Evolutionary conservation across 2,797 vertebrate species (phyloP).

Genomic region (Astyanax mexicanus): DNA sequence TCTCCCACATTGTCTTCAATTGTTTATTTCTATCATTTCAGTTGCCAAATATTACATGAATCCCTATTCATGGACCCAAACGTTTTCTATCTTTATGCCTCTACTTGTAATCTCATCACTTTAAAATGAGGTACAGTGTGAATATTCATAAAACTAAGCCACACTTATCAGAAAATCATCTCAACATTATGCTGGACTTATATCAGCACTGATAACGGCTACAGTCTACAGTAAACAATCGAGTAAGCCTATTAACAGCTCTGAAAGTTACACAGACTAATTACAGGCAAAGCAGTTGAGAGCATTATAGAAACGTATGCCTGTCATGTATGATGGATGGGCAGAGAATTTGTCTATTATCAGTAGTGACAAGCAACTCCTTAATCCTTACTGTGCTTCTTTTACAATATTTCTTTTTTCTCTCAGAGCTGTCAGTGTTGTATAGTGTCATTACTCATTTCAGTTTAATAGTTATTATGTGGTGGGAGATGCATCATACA

Average conservation of each 20-base stretch:
- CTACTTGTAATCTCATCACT: neutral
- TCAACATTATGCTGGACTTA: neutral
- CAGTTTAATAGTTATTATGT: neutral
- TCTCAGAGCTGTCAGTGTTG: neutral
- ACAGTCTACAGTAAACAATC: neutral
- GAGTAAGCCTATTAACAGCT: neutral
- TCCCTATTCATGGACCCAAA: too few species aligned
- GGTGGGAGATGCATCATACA: neutral
- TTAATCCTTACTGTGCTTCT: neutral
- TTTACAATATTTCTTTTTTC: neutral
- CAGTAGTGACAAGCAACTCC: neutral
- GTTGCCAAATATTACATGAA: too few species aligned
- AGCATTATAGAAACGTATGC: neutral
- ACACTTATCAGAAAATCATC: neutral
- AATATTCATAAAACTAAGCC: neutral
- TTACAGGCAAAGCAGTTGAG: neutral
- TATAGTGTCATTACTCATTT: neutral
- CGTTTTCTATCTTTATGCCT: neutral
- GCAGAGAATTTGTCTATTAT: neutral
- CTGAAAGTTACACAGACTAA: conserved; percentile 11
- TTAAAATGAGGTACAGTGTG: neutral
- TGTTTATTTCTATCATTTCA: too few species aligned
- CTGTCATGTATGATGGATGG: neutral
- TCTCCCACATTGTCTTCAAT: too few species aligned
- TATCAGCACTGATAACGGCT: neutral